phyloP scores from a whole-genome alignment of 2,888 invertebrate genomes.

The Drosophila helvetica region DNA sequence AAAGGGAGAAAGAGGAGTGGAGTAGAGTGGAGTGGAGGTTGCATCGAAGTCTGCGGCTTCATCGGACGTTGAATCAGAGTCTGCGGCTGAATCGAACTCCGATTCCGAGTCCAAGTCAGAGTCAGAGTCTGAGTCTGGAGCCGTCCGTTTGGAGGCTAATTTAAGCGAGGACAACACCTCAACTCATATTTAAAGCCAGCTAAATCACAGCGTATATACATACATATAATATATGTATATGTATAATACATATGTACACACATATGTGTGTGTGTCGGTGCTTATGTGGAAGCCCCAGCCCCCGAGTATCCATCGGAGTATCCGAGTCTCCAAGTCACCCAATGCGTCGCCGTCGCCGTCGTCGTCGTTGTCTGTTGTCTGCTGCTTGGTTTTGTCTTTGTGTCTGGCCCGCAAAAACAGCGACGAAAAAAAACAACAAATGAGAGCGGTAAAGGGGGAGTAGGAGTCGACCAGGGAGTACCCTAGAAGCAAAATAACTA shows the following conservation, averaged over 20 bases:
- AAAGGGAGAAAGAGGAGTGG: not conserved
- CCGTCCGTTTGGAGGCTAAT: conserved; percentile 61
- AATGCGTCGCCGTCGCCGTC: conserved; percentile 62
- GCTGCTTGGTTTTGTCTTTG: conserved; percentile 74
- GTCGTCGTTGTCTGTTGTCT: conserved; percentile 44
- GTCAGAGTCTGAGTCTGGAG: not conserved
- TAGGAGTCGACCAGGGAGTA: conserved; percentile 7
- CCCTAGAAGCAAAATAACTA: conserved; percentile 1
- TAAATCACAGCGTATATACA: conserved; percentile 69
- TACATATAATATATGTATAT: not conserved
- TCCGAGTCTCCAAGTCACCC: conserved; percentile 66
- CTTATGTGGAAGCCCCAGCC: conserved; percentile 54
- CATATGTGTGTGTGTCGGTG: conserved; percentile 44
- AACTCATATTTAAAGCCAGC: conserved; percentile 81
- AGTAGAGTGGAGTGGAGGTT: not conserved
- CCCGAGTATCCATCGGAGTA: conserved; percentile 24
- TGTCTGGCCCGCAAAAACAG: conserved; percentile 78
- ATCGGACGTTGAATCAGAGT: conserved; percentile 30
- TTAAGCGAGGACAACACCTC: conserved; percentile 82
- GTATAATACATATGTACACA: too few relatives aligned
- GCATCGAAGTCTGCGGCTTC: not conserved
- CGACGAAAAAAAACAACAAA: conserved; percentile 37
- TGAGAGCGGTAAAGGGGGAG: not conserved
- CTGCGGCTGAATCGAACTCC: conserved; percentile 52
- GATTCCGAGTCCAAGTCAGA: conserved; percentile 13